Conservation (phyloP, 2,113 vertebrate species). For the Cryptomyrus ogoouensis region DNA sequence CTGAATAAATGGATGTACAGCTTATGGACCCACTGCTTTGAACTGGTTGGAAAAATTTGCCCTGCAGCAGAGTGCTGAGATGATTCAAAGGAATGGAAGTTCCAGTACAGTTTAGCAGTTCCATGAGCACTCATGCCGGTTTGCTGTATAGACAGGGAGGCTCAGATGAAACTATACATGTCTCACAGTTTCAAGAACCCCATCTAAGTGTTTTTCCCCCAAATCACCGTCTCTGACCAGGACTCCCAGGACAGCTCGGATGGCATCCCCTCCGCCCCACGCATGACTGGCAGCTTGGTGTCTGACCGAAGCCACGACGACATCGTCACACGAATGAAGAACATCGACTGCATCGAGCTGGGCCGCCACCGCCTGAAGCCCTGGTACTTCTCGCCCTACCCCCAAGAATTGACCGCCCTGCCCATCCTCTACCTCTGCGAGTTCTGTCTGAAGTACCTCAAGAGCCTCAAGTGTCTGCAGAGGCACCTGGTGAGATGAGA, state of each 20-base stretch:
- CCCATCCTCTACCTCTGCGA: constrained; percentile 93
- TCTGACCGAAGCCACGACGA: constrained; percentile 92
- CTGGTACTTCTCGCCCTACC: constrained; percentile 93
- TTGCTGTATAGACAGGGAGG: neutral
- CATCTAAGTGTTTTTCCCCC: neutral
- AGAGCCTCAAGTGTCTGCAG: constrained; percentile 91
- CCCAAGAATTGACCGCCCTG: constrained; percentile 80
- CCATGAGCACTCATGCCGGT: neutral
- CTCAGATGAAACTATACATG: neutral
- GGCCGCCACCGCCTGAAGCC: constrained; percentile 87
- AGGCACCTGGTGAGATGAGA: constrained; percentile 76
- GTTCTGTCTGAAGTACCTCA: constrained; percentile 92
- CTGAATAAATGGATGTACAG: neutral
- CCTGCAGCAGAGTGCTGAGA: neutral
- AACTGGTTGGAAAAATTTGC: no score
- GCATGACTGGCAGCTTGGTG: constrained; percentile 89
- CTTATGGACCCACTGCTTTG: neutral
- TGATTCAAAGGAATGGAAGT: neutral
- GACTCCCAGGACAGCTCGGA: constrained; percentile 92
- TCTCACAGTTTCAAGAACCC: neutral
- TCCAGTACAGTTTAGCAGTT: neutral
- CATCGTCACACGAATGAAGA: constrained; percentile 92
- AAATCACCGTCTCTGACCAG: constrained; percentile 43
- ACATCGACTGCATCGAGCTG: constrained; percentile 88
- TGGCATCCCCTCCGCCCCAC: constrained; percentile 78